Base-by-base conservation (phyloP, 2,797 vertebrate species). In the Enoplosus armatus region DNA sequence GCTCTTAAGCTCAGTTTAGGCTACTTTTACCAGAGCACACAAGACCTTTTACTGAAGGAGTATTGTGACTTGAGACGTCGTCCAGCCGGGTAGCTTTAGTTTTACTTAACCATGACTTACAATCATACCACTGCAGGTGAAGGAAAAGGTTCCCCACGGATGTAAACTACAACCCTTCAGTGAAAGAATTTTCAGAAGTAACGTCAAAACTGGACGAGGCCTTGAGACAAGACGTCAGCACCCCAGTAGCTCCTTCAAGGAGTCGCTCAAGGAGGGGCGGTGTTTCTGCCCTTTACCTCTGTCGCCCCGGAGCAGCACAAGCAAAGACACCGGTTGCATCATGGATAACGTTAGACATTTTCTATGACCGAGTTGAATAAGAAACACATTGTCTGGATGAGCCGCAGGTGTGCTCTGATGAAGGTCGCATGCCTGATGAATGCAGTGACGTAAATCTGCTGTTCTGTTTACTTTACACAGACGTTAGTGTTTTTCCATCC, bases 161-260 rank as follows among this genome's bases (percentile, higher is more conserved):
- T 20, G 6, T 31, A 1, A 65, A 14, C 8, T 1, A 22, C 24
- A 31, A 18, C 31, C 14, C 33, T 31, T 43, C 18, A 24, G 3
- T 0, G 0, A 33, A 59, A 60, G 37, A 66, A 62, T 35, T 27
- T 33, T 8, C 58, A 48, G 29, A 7, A 20, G 24, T 51, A n/a
- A 24, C 24, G 29, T 64, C 62, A 70, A 9, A 39, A 27, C 35
- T 24, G 1, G 2, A 6, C 2, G 2, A 29, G 60, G 43, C 85
- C 85, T 77, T 79, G 85, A 87, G 68, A 79, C 18, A 2, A 63
- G 60, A 82, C 75, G 82, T 84, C 85, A 82, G 72, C 62, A 10
- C 16, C 8, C 7, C 45, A 33, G 27, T 43, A 31, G 31, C 37
- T 1, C 8, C 10, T 63, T 16, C 27, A 51, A 18, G n/a, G 26